Base-by-base conservation (phyloP, 2,797 vertebrate species). In the Macropus fuliginosus region DNA sequence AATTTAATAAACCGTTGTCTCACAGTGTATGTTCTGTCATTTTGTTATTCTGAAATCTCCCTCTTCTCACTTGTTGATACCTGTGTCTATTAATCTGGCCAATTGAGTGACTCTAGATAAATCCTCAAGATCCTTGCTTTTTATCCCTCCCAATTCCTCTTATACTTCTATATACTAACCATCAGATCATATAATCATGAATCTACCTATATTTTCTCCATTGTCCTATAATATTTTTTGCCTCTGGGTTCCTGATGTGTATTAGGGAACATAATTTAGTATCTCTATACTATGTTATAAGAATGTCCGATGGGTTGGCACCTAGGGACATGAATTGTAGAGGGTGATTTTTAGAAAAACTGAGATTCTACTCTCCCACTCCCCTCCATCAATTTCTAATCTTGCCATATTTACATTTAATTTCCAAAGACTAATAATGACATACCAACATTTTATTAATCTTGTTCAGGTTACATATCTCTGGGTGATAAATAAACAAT, bases 111-210 rank as follows among this genome's bases (percentile, higher is more conserved):
- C n/a, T 66, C 34, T 40, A 74, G 14, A 5, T 34, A 34, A 74
- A 40, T 74, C 6, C 66, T 95, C 40, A 28, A 93, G 92, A 92
- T 59, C 16, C 27, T 96, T 94, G 9, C 27, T 92, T 95, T 92
- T 29, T 59, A 91, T 94, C 92, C 62, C 2, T 93, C 3, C 29
- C 31, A 62, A 91, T 94, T 93, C 34, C 34, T 66, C 62, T 16
- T 66, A 21, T n/a, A 66, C 14, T 2, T 66, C 14, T 34, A 14
- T 5, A n/a, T 8, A 66, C 9, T 66, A 66, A 6, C 5, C 34
- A 66, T 66, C 40, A 9, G 40, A 6, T 40, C 66, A 40, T 40
- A 13, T 6, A 21, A 74, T 40, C 14, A 66, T 16, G 34, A 74
- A 40, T 29, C 9, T 59, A 59, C 28, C 57, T 31, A 59, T 2